These are phyloP conservation scores for Drosophila borealis DNA, from an alignment of 2,888 invertebrate genomes.

Conservation along the genomic window DNA sequence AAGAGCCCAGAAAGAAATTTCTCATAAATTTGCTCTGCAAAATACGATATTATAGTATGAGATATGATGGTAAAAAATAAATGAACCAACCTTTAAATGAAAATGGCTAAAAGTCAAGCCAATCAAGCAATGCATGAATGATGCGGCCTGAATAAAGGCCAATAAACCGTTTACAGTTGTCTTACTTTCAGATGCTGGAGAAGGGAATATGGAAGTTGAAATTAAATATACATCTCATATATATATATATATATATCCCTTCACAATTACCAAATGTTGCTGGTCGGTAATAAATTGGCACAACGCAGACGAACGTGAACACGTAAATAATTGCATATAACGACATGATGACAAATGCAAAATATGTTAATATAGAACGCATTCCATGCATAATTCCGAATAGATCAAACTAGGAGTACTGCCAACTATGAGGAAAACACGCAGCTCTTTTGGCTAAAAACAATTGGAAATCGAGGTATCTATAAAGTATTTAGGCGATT, in stretches of 20 bases:
- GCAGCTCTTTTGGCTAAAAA: not conserved
- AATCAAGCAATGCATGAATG: conserved; percentile 2
- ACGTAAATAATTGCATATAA: not conserved
- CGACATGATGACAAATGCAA: not conserved
- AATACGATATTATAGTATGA: not conserved
- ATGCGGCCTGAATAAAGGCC: not conserved
- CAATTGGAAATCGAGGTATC: not conserved
- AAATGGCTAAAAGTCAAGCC: not conserved
- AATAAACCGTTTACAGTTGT: not conserved
- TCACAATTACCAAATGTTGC: not conserved
- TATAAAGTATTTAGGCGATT: not conserved
- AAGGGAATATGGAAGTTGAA: not conserved
- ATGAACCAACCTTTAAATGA: not conserved
- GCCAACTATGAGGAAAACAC: not conserved
- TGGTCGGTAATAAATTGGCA: not conserved
- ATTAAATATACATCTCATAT: not conserved
- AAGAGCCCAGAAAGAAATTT: conserved; percentile 4
- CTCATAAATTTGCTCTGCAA: not conserved
- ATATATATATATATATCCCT: not conserved
- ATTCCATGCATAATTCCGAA: not conserved
- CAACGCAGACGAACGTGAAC: not conserved
- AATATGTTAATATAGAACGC: not conserved
- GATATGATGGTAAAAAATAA: not conserved
- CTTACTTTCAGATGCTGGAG: not conserved
- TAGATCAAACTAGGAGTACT: not conserved